phyloP scores from a whole-genome alignment of 2,797 vertebrate species.

The Falco naumanni region DNA sequence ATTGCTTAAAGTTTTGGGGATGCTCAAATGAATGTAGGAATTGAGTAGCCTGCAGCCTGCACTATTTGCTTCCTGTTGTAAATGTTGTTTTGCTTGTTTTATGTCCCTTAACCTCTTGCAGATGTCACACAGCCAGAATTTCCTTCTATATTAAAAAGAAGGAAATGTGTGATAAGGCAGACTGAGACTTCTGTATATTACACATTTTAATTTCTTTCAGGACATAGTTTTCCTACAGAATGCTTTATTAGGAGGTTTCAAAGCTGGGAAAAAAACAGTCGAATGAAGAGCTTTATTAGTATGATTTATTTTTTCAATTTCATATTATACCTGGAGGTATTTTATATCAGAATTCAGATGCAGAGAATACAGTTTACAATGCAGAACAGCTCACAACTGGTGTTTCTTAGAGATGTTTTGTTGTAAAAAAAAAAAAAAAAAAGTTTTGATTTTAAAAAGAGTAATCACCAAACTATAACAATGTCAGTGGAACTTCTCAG shows the following conservation, averaged over 20 bases:
- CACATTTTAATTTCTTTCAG: not conserved
- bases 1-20: not conserved
- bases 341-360: not conserved
- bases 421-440: not conserved
- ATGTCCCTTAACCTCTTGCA: not conserved
- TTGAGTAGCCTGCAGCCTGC: not conserved
- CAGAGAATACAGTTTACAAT: not conserved
- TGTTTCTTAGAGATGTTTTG: not conserved
- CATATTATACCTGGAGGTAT: not conserved
- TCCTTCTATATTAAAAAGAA: not conserved
- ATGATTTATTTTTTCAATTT: not conserved
- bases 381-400: not conserved
- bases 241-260: not conserved
- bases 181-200: not conserved
- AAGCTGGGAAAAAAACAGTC: not conserved
- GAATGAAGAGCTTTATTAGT: not conserved
- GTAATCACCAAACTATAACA: not conserved
- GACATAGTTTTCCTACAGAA: not conserved
- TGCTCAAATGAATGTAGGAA: not conserved
- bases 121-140: not conserved
- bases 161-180: not conserved
- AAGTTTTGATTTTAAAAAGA: not conserved
- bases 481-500: not conserved
- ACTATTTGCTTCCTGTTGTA: not conserved
- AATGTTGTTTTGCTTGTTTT: not conserved